phyloP scores from a whole-genome alignment of 53 echinoderm and acorn worm genomes.

The Stichopus horrens region DNA sequence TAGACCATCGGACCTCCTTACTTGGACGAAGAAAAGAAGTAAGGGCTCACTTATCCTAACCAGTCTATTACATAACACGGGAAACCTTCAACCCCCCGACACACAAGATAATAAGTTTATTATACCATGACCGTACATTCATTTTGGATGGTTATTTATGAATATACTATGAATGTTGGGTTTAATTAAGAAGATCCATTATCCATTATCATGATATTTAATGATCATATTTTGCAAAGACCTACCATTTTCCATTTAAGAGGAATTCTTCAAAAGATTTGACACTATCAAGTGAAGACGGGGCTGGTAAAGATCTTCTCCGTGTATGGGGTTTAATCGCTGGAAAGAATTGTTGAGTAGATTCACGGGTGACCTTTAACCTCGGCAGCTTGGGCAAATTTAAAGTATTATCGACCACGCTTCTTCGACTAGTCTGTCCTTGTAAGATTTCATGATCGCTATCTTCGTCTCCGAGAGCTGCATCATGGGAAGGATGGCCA shows the following conservation, averaged over 20 bases:
- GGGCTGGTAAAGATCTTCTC: not conserved
- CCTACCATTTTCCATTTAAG: conserved; percentile 16
- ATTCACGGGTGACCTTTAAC: not conserved
- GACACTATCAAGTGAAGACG: conserved; percentile 8
- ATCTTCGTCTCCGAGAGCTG: not conserved
- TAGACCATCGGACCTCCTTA: too few species aligned
- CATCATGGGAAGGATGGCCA: not conserved
- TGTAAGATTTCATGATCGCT: conserved; percentile 12
- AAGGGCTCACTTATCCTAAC: too few species aligned
- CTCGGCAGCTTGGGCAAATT: conserved; percentile 50
- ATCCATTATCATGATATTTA: too few species aligned
- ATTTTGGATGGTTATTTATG: too few species aligned
- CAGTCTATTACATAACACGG: too few species aligned
- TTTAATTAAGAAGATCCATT: too few species aligned
- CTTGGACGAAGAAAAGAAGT: too few species aligned
- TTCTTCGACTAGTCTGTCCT: conserved; percentile 19
- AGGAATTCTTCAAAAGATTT: conserved; percentile 35
- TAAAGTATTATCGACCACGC: conserved; percentile 44
- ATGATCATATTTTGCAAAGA: not conserved
- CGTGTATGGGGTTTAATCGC: not conserved
- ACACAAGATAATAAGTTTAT: too few species aligned
- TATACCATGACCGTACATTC: too few species aligned
- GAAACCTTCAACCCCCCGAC: too few species aligned
- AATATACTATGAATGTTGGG: too few species aligned
- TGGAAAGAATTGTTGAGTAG: not conserved